Conservation (phyloP, 2,797 vertebrate genomes). For the Orientallactaga sibirica region DNA sequence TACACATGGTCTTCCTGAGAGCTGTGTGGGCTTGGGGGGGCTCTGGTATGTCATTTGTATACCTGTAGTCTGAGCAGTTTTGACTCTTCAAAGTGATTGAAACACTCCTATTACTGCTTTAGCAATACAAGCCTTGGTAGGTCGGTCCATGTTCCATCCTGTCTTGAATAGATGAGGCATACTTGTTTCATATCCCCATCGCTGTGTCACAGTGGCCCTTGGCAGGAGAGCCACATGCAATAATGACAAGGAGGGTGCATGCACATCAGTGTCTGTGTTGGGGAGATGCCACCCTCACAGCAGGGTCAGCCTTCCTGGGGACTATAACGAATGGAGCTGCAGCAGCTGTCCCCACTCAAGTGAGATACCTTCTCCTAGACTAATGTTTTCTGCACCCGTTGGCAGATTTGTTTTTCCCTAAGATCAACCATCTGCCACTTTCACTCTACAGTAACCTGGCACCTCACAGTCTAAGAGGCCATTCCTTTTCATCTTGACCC, state of each 20-base stretch:
- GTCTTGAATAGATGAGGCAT: not conserved
- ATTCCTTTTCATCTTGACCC: slow-evolving; percentile 71
- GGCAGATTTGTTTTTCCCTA: slow-evolving; percentile 56
- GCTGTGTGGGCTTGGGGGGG: not conserved
- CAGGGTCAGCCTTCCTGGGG: slow-evolving; percentile 21
- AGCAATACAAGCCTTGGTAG: not conserved
- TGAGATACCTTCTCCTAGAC: slow-evolving; percentile 79
- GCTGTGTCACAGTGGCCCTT: not conserved
- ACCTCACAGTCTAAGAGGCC: not conserved
- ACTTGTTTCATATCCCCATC: not conserved
- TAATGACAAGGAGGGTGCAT: accelerated
- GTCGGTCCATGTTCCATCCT: not conserved
- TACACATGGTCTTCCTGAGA: not conserved
- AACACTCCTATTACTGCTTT: not conserved
- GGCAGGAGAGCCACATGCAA: not conserved
- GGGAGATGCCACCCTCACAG: slow-evolving; percentile 22
- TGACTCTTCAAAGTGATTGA: not conserved
- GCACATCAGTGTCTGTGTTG: accelerated
- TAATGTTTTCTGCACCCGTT: slow-evolving; percentile 73
- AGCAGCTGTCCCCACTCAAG: slow-evolving; percentile 71
- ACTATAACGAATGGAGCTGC: slow-evolving; percentile 55
- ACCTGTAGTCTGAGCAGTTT: slow-evolving; percentile 12
- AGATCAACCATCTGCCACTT: slow-evolving; percentile 77
- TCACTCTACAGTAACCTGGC: slow-evolving; percentile 53
- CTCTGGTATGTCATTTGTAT: not conserved